phyloP scores from a whole-genome alignment of 2,797 vertebrate species.

The Pogonophryne albipinna region DNA sequence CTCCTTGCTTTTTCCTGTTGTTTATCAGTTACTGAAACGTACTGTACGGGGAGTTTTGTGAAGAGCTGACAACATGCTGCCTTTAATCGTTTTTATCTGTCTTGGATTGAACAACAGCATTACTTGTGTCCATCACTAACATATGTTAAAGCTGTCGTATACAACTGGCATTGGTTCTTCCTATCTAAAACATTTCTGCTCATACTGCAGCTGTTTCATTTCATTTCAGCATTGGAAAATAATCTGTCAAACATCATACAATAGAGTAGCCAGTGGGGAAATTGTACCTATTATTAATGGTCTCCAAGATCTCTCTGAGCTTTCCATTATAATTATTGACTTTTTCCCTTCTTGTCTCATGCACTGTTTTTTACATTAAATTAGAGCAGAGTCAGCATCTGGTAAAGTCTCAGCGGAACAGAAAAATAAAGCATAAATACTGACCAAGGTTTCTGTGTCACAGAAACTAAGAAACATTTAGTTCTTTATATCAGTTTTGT shows the following conservation, averaged over 20 bases:
- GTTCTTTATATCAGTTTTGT: neutral
- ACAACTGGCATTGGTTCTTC: slow-evolving; percentile 1
- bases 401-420: slow-evolving; percentile 23
- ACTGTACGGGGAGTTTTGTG: neutral
- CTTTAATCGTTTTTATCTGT: slow-evolving; percentile 50
- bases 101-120: slow-evolving; percentile 25
- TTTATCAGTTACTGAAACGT: slow-evolving; percentile 11
- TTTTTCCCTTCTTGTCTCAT: slow-evolving; percentile 57
- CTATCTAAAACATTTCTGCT: slow-evolving; percentile 30
- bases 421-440: slow-evolving; percentile 29
- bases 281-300: slow-evolving; percentile 79
- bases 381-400: slow-evolving; percentile 52
- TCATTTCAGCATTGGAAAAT: slow-evolving; percentile 45
- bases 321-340: slow-evolving; percentile 82
- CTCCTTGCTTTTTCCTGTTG: slow-evolving; percentile 21
- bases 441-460: slow-evolving; percentile 19
- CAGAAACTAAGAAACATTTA: neutral
- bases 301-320: slow-evolving; percentile 64
- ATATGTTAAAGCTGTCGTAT: slow-evolving; percentile 28
- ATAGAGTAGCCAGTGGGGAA: slow-evolving; percentile 61
- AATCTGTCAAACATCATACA: slow-evolving; percentile 66
- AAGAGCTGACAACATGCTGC: slow-evolving; percentile 30
- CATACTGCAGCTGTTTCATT: slow-evolving; percentile 44
- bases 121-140: neutral
- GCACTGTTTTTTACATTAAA: slow-evolving; percentile 55